Conservation (phyloP, 2,113 vertebrate species). For the Ondatra zibethicus region DNA sequence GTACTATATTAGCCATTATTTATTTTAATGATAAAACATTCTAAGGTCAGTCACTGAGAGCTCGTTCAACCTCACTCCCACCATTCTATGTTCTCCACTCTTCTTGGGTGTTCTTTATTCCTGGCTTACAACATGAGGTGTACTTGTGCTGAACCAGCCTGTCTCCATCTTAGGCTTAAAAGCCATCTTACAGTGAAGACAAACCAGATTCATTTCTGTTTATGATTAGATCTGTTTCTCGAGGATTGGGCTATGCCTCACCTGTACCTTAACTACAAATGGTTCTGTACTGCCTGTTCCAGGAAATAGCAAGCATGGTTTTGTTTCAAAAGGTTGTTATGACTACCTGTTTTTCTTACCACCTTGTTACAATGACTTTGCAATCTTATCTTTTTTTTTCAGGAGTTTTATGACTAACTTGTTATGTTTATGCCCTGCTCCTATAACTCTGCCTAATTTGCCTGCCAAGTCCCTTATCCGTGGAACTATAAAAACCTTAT, state of each 20-base stretch:
- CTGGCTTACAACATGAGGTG: not conserved
- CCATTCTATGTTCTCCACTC: not conserved
- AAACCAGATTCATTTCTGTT: not conserved
- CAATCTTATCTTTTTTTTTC: not conserved
- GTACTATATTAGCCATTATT: not conserved
- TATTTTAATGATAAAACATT: not conserved
- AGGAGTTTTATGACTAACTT: not conserved
- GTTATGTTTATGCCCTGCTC: not conserved
- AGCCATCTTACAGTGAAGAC: not conserved
- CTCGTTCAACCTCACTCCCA: rapidly evolving
- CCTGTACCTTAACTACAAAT: not conserved
- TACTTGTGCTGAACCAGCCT: not conserved
- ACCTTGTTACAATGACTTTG: not conserved
- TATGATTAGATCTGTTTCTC: not conserved
- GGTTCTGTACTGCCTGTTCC: not conserved
- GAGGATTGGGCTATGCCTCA: not conserved
- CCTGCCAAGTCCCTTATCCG: too few relatives aligned
- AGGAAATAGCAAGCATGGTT: not conserved
- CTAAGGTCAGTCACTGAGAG: not conserved
- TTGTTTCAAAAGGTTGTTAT: not conserved
- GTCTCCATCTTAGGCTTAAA: not conserved
- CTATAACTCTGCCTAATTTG: not conserved
- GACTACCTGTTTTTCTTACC: not conserved
- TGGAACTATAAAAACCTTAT: not conserved
- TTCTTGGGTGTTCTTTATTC: not conserved